Conservation (phyloP, 2,888 invertebrate species). For the Aspidiotus destructor region DNA sequence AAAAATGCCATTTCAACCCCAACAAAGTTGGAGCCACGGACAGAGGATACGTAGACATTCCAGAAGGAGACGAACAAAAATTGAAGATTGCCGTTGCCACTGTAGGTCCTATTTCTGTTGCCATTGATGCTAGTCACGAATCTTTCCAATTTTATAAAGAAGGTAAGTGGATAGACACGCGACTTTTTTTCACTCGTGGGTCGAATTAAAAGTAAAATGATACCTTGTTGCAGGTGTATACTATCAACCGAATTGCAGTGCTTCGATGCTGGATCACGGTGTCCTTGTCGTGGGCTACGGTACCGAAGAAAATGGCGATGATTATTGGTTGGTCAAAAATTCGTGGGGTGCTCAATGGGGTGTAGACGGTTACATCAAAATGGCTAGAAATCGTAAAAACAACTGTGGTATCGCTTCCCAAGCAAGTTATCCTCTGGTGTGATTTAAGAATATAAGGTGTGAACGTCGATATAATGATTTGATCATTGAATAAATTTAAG, state of each 20-base stretch:
- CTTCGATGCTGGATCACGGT: conserved; percentile 67
- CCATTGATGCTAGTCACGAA: conserved; percentile 77
- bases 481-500: no score
- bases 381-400: conserved; percentile 73
- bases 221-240: conserved; percentile 52
- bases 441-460: conserved; percentile 38
- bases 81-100: conserved; percentile 70
- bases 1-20: conserved; percentile 50
- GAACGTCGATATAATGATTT: no score
- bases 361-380: conserved; percentile 72
- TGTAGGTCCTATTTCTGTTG: conserved; percentile 73
- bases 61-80: conserved; percentile 59
- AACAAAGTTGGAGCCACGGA: conserved; percentile 65
- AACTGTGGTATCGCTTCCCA: conserved; percentile 76
- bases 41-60: conserved; percentile 67
- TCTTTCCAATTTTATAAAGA: conserved; percentile 76
- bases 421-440: conserved; percentile 79
- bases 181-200: neutral
- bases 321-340: conserved; percentile 83
- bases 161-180: conserved; percentile 43
- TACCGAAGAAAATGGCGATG: conserved; percentile 50
- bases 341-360: conserved; percentile 78
- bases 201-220: neutral
- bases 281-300: conserved; percentile 78
- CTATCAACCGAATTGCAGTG: conserved; percentile 63